phyloP scores from a whole-genome alignment of 2,113 vertebrate species.

The Oreochromis niloticus region DNA sequence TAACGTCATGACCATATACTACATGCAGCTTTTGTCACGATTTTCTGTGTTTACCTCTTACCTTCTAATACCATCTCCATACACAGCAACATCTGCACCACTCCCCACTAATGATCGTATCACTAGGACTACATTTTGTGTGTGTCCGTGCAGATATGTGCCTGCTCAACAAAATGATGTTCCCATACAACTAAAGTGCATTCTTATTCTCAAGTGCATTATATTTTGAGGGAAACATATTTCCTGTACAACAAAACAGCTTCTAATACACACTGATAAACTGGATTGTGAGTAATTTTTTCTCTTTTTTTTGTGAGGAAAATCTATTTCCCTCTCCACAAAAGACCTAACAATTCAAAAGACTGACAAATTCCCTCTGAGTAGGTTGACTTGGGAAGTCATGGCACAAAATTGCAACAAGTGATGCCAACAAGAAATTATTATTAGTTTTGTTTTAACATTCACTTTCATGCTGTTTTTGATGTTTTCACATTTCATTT shows the following conservation, averaged over 20 bases:
- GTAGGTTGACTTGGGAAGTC: neutral
- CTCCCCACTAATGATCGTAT: neutral
- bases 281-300: neutral
- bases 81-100: neutral
- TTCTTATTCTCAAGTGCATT: neutral
- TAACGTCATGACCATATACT: neutral
- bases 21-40: neutral
- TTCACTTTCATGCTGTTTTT: neutral
- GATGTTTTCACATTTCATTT: neutral
- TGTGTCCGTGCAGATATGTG: neutral
- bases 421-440: neutral
- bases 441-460: neutral
- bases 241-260: neutral
- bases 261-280: neutral
- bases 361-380: neutral
- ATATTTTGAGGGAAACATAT: neutral
- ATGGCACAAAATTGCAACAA: neutral
- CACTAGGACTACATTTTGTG: neutral
- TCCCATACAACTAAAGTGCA: neutral
- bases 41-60: neutral
- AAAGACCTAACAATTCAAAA: neutral
- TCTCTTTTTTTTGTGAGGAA: neutral
- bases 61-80: neutral
- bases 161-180: neutral
- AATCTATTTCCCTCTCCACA: neutral